phyloP scores from a whole-genome alignment of 2,797 vertebrate species.

The Leuciscus waleckii region DNA sequence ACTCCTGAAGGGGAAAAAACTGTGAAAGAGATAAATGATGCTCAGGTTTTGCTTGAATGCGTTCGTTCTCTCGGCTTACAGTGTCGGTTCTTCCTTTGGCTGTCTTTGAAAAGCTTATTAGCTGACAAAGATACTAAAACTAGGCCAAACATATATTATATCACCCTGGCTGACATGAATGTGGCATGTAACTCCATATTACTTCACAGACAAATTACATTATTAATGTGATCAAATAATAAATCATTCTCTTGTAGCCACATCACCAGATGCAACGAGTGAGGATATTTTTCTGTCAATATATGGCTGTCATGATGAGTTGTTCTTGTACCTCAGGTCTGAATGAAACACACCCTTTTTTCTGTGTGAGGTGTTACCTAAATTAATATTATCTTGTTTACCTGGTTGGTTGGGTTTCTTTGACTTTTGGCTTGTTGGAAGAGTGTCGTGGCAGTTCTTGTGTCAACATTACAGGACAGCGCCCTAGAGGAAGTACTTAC shows the following conservation, averaged over 20 bases:
- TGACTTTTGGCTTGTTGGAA: neutral
- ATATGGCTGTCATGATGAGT: neutral
- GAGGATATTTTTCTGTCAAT: constrained; percentile 12
- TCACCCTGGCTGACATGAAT: constrained; percentile 70
- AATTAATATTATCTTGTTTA: neutral
- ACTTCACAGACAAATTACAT: constrained; percentile 69
- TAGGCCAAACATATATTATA: constrained; percentile 40
- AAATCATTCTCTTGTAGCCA: constrained; percentile 65
- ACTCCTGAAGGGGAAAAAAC: neutral
- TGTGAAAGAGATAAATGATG: neutral
- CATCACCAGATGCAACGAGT: constrained; percentile 15
- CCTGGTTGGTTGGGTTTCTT: neutral
- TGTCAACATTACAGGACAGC: neutral
- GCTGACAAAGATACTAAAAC: constrained; percentile 31
- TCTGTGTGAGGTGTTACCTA: constrained; percentile 5
- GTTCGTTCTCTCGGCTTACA: neutral
- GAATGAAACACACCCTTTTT: neutral
- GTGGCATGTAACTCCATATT: constrained; percentile 74
- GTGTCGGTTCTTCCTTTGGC: constrained; percentile 27
- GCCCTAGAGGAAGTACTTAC: neutral
- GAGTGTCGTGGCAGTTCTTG: neutral
- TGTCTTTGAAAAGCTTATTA: constrained; percentile 24
- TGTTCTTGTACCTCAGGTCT: neutral
- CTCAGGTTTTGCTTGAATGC: neutral
- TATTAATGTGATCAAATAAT: constrained; percentile 81